A percentile compares a stretch with the other conserved stretches of the same genome.
phyloP scores from a whole-genome alignment of 2,113 vertebrate species.

The Cariama cristata region DNA sequence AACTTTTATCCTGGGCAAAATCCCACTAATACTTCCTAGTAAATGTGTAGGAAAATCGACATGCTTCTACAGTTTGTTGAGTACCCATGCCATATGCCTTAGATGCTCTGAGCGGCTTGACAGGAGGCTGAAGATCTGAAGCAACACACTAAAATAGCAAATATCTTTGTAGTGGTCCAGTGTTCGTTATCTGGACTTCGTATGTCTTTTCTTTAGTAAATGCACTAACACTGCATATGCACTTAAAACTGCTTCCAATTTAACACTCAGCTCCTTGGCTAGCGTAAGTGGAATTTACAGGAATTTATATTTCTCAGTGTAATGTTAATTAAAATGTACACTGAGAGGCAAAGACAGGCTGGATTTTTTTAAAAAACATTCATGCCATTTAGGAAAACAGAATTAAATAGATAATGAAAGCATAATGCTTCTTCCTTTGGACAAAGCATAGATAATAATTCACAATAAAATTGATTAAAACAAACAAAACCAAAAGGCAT shows the following conservation, averaged over 20 bases:
- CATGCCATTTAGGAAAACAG: background rate
- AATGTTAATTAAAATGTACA: slow-evolving; percentile 23
- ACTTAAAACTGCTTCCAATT: background rate
- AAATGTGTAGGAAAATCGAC: background rate
- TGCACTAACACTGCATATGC: background rate
- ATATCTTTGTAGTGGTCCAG: background rate
- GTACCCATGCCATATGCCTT: background rate
- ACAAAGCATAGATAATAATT: background rate
- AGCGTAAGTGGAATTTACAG: background rate
- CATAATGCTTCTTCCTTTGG: slow-evolving; percentile 1
- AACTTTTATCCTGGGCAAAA: background rate
- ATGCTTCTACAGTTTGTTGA: background rate
- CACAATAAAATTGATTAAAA: slow-evolving; percentile 25
- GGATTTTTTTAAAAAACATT: background rate
- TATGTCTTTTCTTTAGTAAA: background rate
- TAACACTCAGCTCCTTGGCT: background rate
- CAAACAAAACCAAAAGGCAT: background rate
- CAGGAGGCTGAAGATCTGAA: background rate
- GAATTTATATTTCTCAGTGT: background rate
- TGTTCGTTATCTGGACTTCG: background rate
- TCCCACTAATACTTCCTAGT: background rate
- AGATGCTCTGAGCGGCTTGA: background rate
- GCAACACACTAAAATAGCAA: background rate
- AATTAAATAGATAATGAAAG: slow-evolving; percentile 20
- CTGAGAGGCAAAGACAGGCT: background rate